phyloP scores from a whole-genome alignment of 2,113 vertebrate species.

The Actenoides hombroni region DNA sequence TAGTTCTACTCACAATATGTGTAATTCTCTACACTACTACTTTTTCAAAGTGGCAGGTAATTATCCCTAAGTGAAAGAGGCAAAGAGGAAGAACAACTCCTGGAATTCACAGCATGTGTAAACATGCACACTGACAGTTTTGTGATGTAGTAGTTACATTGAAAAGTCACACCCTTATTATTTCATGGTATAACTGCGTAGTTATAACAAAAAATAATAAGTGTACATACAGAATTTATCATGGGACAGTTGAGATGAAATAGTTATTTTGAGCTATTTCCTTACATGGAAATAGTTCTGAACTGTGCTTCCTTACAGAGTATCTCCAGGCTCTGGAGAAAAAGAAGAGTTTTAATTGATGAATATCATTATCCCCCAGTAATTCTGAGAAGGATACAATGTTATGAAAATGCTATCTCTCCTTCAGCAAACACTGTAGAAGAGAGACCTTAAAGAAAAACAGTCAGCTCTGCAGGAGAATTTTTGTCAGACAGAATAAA shows the following conservation, averaged over 20 bases:
- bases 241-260: not conserved
- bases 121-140: not conserved
- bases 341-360: not conserved
- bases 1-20: not conserved
- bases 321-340: not conserved
- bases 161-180: not conserved
- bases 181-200: not conserved
- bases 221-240: not conserved
- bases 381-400: not conserved
- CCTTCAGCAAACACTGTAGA: not conserved
- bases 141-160: not conserved
- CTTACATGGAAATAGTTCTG: not conserved
- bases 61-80: not conserved
- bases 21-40: not conserved
- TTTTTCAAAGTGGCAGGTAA: not conserved
- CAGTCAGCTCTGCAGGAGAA: not conserved
- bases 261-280: not conserved
- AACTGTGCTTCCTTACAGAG: not conserved
- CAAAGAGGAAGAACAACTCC: not conserved
- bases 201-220: not conserved
- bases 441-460: not conserved
- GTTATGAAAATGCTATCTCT: not conserved
- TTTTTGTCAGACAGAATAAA: not conserved
- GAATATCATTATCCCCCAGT: not conserved
- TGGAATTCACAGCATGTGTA: not conserved